Base-by-base conservation (phyloP, 2,113 vertebrate genomes). In the Oncorhynchus kisutch region DNA sequence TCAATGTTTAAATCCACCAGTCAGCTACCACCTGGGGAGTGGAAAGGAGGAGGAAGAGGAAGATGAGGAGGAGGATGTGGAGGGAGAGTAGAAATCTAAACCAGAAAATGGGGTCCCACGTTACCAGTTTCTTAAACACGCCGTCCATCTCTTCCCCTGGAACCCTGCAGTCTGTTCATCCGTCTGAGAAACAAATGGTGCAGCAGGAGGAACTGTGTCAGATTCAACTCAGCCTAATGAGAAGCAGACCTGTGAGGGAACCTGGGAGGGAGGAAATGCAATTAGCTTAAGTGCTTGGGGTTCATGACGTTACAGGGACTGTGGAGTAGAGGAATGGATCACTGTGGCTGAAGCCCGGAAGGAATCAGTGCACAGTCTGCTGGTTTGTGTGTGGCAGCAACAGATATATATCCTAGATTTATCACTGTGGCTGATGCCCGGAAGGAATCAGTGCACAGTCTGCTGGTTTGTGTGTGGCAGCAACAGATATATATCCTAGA, bases 251-350 rank as follows among this genome's bases (percentile, higher is more conserved):
- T 12, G 54, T 24, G 31, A 62, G 65, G 18, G 29, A 18, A 77
- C 48, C 65, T 6, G 54, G 31, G 31, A 62, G 65, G 18, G 29
- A 18, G 51, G 54, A n/a, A 75, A 87, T 25, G 74, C 75, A 83
- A 88, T 83, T 81, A 75, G 73, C 71, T 83, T 80, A 83, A 88
- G 83, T 82, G 81, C 87, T 66, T 80, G 70, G 20, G 78, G 71
- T 79, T 81, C 54, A 83, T 25, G 76, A 60, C 78, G 67, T 75
- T 80, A 68, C 31, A 62, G 67, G 66, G 60, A 45, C 7, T 69
- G 51, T 51, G 65, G 60, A 75, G 71, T 79, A 70, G 72, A 79
- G 65, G 60, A 75, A 71, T 79, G 72, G 72, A 80, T 85, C 71
- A 39, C 51, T 62, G 59, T 62, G 20, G 18, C 54, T 57, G 39